phyloP scores from a whole-genome alignment of 2,888 invertebrate genomes.

The Conchocele bisecta region DNA sequence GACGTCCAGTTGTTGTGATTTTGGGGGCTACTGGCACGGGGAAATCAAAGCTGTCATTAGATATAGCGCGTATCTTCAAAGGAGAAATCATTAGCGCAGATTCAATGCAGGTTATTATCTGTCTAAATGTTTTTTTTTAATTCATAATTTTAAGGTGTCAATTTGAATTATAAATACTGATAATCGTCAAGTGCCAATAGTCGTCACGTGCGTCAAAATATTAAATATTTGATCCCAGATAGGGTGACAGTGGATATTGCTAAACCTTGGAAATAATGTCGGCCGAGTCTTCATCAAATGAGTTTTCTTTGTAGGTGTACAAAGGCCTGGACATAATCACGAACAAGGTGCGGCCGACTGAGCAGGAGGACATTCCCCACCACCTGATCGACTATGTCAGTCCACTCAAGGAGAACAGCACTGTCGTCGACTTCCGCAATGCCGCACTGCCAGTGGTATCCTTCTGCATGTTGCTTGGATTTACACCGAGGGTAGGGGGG shows the following conservation, averaged over 20 bases:
- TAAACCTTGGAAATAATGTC: too few relatives aligned
- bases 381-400: slow-evolving; percentile 94
- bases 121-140: too few relatives aligned
- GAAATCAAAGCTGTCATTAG: slow-evolving; percentile 97
- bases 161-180: too few relatives aligned
- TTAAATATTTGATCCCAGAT: too few relatives aligned
- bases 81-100: slow-evolving; percentile 99
- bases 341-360: slow-evolving; percentile 93
- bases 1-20: slow-evolving; percentile 88
- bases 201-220: too few relatives aligned
- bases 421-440: slow-evolving; percentile 93
- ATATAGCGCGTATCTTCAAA: slow-evolving; percentile 92
- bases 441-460: slow-evolving; percentile 92
- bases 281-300: too few relatives aligned
- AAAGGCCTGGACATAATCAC: slow-evolving; percentile 95
- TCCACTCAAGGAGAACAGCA: slow-evolving; percentile 87
- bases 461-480: too few relatives aligned
- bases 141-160: too few relatives aligned
- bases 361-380: slow-evolving; percentile 90
- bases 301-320: slow-evolving; percentile 90
- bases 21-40: slow-evolving; percentile 98
- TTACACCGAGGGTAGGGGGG: too few relatives aligned
- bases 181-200: too few relatives aligned
- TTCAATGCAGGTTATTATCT: slow-evolving; percentile 99
- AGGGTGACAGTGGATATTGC: too few relatives aligned